phyloP scores from a whole-genome alignment of 2,888 invertebrate species.

The Tipula helvola region DNA sequence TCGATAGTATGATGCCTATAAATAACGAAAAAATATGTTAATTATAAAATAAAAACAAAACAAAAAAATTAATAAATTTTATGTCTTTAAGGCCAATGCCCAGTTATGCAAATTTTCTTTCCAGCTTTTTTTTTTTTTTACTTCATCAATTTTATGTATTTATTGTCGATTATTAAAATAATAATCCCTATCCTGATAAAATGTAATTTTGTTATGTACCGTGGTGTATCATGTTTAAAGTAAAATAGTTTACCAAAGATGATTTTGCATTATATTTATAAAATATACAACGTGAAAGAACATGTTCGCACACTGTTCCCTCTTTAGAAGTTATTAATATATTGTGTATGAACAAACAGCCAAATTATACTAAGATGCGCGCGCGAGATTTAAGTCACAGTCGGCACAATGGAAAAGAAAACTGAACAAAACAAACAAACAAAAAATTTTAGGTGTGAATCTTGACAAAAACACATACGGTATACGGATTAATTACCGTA shows the following conservation, averaged over 20 bases:
- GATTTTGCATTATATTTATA: background rate
- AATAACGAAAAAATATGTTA: background rate
- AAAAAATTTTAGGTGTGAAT: background rate
- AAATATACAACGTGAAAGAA: too few species aligned
- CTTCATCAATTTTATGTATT: background rate
- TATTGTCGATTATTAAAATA: conserved; percentile 4
- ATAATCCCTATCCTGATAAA: background rate
- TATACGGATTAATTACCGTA: background rate
- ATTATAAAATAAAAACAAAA: background rate
- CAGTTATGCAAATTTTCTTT: background rate
- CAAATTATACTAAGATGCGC: background rate
- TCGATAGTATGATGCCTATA: conserved; percentile 19
- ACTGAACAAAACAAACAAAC: background rate
- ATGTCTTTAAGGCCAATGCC: background rate
- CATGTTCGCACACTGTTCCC: background rate
- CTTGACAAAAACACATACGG: background rate
- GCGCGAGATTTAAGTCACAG: background rate
- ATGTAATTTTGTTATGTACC: background rate
- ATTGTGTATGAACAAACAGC: background rate
- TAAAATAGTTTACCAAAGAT: background rate
- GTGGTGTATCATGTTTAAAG: background rate
- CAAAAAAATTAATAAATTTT: background rate
- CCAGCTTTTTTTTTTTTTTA: background rate
- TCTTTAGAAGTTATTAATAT: background rate
- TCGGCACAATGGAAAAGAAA: background rate